Conservation (phyloP, 2,888 invertebrate species). For the Adelognathus sp. region DNA sequence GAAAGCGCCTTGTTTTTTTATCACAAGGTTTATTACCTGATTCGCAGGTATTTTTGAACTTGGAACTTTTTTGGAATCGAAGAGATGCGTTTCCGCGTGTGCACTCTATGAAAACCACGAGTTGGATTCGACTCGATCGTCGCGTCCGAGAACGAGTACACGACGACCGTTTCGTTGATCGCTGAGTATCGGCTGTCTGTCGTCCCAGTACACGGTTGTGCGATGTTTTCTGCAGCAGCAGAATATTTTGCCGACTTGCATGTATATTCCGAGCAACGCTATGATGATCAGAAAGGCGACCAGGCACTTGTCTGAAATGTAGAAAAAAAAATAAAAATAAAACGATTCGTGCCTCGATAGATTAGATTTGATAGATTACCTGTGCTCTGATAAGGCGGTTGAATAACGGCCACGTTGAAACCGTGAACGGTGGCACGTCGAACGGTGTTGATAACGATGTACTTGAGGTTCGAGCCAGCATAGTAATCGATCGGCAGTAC, state of each 20-base stretch:
- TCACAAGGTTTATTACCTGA: background rate
- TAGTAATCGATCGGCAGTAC: conserved; percentile 86
- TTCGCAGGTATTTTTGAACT: background rate
- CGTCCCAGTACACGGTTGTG: conserved; percentile 38
- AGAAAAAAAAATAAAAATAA: conserved; percentile 69
- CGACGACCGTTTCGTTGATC: conserved; percentile 38
- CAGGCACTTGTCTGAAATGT: conserved; percentile 83
- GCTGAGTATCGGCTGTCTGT: conserved; percentile 40
- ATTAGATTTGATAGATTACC: conserved; percentile 81
- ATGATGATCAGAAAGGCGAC: conserved; percentile 83
- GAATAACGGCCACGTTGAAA: conserved; percentile 84
- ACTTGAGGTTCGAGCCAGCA: conserved; percentile 86
- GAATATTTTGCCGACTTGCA: conserved; percentile 74
- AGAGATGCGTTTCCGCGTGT: background rate
- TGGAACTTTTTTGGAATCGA: background rate
- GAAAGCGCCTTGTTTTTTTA: background rate
- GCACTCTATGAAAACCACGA: background rate
- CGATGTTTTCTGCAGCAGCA: conserved; percentile 16
- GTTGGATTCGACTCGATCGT: conserved; percentile 25
- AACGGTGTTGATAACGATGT: conserved; percentile 86
- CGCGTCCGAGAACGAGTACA: conserved; percentile 41
- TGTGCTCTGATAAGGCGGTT: conserved; percentile 84
- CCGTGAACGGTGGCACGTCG: conserved; percentile 84
- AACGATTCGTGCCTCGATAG: background rate
- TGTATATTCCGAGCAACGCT: conserved; percentile 82